A percentile compares a stretch with the other conserved stretches of the same genome.
Conservation (phyloP, 35 echinoderm and acorn worm species). For the Heliocidaris erythrogramma region DNA sequence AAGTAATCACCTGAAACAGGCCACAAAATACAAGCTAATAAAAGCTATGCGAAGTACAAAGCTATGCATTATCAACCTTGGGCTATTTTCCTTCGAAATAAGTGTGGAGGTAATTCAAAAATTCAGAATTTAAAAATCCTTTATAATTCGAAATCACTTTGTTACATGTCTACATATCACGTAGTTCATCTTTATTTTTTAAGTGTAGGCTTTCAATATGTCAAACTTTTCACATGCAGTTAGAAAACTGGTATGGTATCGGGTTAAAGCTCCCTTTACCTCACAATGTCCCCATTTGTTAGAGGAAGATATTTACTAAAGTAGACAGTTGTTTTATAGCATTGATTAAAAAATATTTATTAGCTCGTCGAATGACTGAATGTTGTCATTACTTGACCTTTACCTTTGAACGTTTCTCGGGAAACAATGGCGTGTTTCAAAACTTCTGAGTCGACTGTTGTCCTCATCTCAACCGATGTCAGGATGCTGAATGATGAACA, state of each 20-base stretch:
- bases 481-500: background rate
- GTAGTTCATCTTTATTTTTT: background rate
- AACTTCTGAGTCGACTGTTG: background rate
- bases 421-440: background rate
- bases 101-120: background rate
- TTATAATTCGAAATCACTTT: background rate
- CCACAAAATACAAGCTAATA: background rate
- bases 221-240: background rate
- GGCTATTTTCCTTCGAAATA: no score
- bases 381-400: background rate
- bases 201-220: background rate
- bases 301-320: background rate
- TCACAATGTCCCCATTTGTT: background rate
- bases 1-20: background rate
- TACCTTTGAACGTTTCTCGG: background rate
- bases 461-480: background rate
- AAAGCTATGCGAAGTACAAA: background rate
- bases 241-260: background rate
- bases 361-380: background rate
- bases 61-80: no score
- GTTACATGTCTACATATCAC: background rate
- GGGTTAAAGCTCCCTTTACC: background rate
- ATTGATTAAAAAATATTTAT: no score
- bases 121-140: background rate
- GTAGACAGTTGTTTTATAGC: background rate